A percentile compares a stretch with the other conserved stretches of the same genome.
These are phyloP conservation scores for Lasioglossum marginatum DNA, from an alignment of 2,888 invertebrate species.

Conservation along the genomic window DNA sequence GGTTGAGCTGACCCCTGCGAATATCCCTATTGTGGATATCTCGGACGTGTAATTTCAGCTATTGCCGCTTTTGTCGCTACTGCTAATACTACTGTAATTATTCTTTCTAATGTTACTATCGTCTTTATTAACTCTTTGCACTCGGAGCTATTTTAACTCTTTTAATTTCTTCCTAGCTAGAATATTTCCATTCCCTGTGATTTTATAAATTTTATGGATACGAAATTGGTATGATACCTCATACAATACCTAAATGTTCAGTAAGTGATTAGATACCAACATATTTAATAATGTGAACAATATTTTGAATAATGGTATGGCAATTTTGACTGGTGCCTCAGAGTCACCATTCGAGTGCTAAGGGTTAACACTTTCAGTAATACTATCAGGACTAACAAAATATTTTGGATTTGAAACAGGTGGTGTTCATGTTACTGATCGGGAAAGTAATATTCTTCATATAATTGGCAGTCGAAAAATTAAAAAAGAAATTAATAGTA, in stretches of 20 bases:
- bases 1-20: constrained; percentile 86
- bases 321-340: no score
- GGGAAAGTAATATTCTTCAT: not conserved
- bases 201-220: no score
- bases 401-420: not conserved
- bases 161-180: no score
- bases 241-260: no score
- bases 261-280: no score
- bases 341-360: no score
- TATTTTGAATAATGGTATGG: no score
- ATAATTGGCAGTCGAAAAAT: no score
- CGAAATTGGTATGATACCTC: no score
- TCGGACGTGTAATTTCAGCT: constrained; percentile 76
- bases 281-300: no score
- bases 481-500: not conserved
- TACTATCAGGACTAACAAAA: constrained; percentile 9
- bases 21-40: constrained; percentile 84
- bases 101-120: not conserved
- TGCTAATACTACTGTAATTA: constrained; percentile 23
- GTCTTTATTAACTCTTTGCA: not conserved
- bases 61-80: constrained; percentile 5
- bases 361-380: not conserved
- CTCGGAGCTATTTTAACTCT: no score
- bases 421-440: not conserved
- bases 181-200: no score